Evolutionary conservation across 2,113 vertebrate species (phyloP), one percentile per base, ranked within the genome.

Genomic region (Cyphomyrus discorhynchus): DNA sequence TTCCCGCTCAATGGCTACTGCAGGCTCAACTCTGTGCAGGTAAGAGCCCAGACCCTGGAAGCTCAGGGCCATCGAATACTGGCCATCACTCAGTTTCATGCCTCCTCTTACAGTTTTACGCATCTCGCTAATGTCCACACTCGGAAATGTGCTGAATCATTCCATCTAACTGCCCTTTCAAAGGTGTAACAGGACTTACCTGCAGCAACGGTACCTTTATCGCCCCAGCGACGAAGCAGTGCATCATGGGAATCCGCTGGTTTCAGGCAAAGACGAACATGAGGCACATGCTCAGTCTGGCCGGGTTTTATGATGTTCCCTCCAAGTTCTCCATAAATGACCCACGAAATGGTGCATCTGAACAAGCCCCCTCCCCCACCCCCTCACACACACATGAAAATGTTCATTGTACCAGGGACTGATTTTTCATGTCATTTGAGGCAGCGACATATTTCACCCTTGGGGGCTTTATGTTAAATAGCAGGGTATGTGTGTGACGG

Each of bases 1-100:
- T 98, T 98, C 92, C 98, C 98, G 0, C 95, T 98, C 90, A 98
- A 98, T 0, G 97, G 98, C 11, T 98, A 98, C 94, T 97, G 97
- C 94, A 92, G 97, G 49, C 93, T 98, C 90, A 98, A 98, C 92
- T 98, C 98, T 0, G 97, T 98, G 89, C 98, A 98, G 97, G 98
- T 98, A 93, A 95, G 88, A 9, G 10, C 13, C 6, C 53, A 0
- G 19, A 6, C 21, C 39, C 58, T 9, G 7, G 56, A 62, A 24
- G 6, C 42, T 17, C 7, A 19, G 31, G 39, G n/a, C 15, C 35
- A 19, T 58, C n/a, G 15, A 56, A 17, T 15, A 24, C 39, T 42
- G 53, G 7, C 31, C 39, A 45, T 88, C 53, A 62, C 11, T 62
- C 35, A 62, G 13, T 88, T 58, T 88, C 80, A 42, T 84, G 82